Percentiles rank a stretch among this genome's conserved stretches.
Evolutionary conservation across 1,140 invertebrate genomes (phyloP).

Genomic region (Drosophila prosaltans): DNA sequence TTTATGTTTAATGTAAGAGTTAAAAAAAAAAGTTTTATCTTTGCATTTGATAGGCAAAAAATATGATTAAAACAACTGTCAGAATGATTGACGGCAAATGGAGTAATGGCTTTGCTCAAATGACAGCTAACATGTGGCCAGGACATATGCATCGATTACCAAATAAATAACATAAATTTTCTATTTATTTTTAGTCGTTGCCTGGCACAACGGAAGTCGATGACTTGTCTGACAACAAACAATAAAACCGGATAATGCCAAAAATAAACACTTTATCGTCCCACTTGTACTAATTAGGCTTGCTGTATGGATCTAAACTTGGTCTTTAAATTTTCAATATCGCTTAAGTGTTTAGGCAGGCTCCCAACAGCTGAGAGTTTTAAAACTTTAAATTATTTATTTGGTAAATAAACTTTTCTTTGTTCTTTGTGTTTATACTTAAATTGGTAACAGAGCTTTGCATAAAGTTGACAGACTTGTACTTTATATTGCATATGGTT

Average conservation of each 20-base stretch:
- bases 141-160: slow-evolving; percentile 68
- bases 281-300: not conserved
- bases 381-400: no score
- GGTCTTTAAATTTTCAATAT: slow-evolving; percentile 9
- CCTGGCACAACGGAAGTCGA: slow-evolving; percentile 52
- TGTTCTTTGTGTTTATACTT: no score
- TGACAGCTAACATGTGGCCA: slow-evolving; percentile 46
- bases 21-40: not conserved
- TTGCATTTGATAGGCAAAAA: slow-evolving; percentile 4
- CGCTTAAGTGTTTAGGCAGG: no score
- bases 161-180: slow-evolving; percentile 76
- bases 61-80: slow-evolving; percentile 71
- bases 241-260: slow-evolving; percentile 28
- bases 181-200: slow-evolving; percentile 61
- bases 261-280: slow-evolving; percentile 24
- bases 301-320: not conserved
- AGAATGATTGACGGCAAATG: slow-evolving; percentile 62
- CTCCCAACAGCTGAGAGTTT: not conserved
- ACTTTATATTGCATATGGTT: no score
- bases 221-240: slow-evolving; percentile 30
- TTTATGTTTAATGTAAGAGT: not conserved
- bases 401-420: no score
- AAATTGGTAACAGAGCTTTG: no score
- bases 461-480: not conserved
- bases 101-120: slow-evolving; percentile 31